Base-by-base conservation (phyloP, 2,113 vertebrate genomes). In the Donacobius atricapilla region DNA sequence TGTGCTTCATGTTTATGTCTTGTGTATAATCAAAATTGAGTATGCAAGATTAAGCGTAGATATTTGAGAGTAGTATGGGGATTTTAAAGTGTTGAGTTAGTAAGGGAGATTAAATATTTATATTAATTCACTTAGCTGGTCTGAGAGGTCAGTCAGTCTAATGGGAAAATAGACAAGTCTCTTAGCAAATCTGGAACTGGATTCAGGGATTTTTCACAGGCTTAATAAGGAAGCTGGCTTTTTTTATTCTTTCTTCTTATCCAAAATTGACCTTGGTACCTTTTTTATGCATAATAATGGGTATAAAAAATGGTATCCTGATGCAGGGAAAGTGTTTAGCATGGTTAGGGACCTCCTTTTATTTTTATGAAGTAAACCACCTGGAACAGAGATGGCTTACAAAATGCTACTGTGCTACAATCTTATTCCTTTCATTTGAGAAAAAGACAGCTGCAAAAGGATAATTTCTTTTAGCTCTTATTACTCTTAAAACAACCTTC, bases 21-120 rank as follows among this genome's bases (percentile, higher is more conserved):
- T 30, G 4, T 50, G 23, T 66, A 15, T 33, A 68, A 77, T 90
- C 4, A 39, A 30, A 76, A 73, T 44, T 31, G 22, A 83, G 7
- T 35, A 7, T 0, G 0, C 23, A 33, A 61, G 37, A 10, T 85
- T 33, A 56, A 70, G 5, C 0, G 0, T n/a, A 58, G 76, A 2
- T 33, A 40, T 6, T 72, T 60, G 48, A 15, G 76, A 79, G 45
- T 17, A 33, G 30, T 14, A 5, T 30, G 48, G 28, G 16, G 66
- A 72, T 37, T 39, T 60, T 33, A 18, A 56, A 56, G 53, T 20
- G 30, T 42, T 39, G 47, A 33, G 15, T 33, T 68, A 11, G 11
- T 40, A 51, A 60, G 22, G 5, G 20, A 31, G 50, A 45, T 72
- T 44, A 35, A 88, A 82, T 82, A 66, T 89, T 68, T 68, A 30